A percentile compares a stretch with the other conserved stretches of the same genome.
Conservation (phyloP, 2,888 invertebrate genomes). For the Lasioglossum figueresi region DNA sequence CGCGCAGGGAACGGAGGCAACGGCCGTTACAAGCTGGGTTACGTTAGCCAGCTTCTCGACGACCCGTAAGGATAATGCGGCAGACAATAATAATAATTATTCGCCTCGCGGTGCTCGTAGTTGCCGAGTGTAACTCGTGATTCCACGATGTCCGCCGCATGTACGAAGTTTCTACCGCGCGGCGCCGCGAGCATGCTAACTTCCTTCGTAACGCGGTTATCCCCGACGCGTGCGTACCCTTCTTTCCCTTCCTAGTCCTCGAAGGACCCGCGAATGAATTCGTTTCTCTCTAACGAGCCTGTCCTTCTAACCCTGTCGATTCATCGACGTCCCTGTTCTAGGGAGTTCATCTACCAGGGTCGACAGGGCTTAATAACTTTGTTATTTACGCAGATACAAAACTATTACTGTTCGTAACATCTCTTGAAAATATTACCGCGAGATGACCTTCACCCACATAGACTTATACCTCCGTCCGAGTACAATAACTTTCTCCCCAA, state of each 20-base stretch:
- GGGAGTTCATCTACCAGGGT: background rate
- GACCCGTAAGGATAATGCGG: conserved; percentile 56
- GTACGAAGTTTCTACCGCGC: conserved; percentile 56
- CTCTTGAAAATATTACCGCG: too few species aligned
- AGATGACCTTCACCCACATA: too few species aligned
- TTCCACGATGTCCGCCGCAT: conserved; percentile 64
- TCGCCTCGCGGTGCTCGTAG: conserved; percentile 64
- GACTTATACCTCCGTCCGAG: too few species aligned
- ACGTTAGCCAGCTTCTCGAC: conserved; percentile 35
- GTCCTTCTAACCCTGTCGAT: background rate
- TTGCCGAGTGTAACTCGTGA: conserved; percentile 66
- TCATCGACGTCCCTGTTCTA: background rate
- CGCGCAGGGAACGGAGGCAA: background rate
- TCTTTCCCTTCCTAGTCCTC: background rate
- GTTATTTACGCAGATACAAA: too few species aligned
- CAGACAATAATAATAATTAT: conserved; percentile 70
- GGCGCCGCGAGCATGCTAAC: conserved; percentile 50
- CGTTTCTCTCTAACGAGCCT: background rate
- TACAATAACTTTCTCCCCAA: too few species aligned
- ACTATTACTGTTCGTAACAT: too few species aligned
- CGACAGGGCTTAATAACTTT: too few species aligned
- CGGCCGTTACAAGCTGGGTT: conserved; percentile 6
- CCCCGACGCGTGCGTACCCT: conserved; percentile 2
- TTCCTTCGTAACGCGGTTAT: conserved; percentile 57
- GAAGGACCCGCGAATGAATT: background rate